Percentiles rank a stretch among this genome's conserved stretches.
phyloP scores from a whole-genome alignment of 1,140 invertebrate genomes.

The Vanessa tameamea region DNA sequence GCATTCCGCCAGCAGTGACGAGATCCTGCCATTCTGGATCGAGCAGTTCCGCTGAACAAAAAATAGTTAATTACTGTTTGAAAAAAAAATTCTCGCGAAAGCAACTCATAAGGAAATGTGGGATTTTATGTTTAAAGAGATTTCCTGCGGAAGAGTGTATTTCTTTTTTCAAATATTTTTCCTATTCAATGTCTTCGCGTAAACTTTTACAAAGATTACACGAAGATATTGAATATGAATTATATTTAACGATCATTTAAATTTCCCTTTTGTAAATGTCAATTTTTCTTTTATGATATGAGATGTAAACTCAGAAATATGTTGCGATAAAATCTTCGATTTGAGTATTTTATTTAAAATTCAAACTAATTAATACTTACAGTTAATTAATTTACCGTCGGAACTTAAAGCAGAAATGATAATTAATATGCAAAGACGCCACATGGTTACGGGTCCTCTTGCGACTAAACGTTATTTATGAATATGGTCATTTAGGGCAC shows the following conservation, averaged over 20 bases:
- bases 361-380: conserved; percentile 41
- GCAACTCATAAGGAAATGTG: not conserved
- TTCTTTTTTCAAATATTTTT: not conserved
- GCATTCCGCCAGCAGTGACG: conserved; percentile 53
- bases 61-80: conserved; percentile 15
- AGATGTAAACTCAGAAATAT: too few relatives aligned
- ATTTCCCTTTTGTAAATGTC: too few relatives aligned
- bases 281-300: too few relatives aligned
- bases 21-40: conserved; percentile 62
- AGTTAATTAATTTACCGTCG: conserved; percentile 41
- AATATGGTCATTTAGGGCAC: conserved; percentile 36
- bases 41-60: conserved; percentile 47
- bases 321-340: not conserved
- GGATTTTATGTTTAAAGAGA: conserved; percentile 10
- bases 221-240: too few relatives aligned
- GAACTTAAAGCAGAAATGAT: conserved; percentile 32
- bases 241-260: too few relatives aligned
- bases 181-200: not conserved
- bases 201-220: not conserved
- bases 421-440: conserved; percentile 40
- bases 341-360: conserved; percentile 12
- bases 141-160: conserved; percentile 7
- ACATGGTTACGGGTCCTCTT: conserved; percentile 37
- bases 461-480: conserved; percentile 31
- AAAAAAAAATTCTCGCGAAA: conserved; percentile 1